Conservation (phyloP, 2,113 vertebrate genomes). For the Peromyscus polionotus region DNA sequence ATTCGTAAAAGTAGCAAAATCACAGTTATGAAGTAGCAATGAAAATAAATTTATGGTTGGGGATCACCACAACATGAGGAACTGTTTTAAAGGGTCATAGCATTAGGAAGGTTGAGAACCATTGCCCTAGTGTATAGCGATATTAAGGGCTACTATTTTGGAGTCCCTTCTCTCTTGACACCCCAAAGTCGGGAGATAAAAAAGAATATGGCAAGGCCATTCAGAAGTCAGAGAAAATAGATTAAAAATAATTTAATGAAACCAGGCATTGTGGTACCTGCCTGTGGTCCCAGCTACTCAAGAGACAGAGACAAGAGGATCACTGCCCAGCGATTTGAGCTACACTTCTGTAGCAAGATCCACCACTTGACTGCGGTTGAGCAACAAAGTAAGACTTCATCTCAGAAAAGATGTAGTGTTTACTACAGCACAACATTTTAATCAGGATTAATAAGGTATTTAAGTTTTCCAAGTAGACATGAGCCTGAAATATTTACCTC, state of each 20-base stretch:
- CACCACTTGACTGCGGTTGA: neutral
- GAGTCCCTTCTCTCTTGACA: neutral
- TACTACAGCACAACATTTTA: conserved; percentile 17
- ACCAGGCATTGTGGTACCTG: neutral
- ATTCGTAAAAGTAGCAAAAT: neutral
- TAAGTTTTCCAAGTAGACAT: conserved; percentile 18
- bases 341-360: neutral
- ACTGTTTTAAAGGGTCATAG: neutral
- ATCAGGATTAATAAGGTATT: neutral
- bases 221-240: conserved; percentile 5
- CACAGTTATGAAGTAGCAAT: neutral
- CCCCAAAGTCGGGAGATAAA: neutral
- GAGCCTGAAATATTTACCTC: conserved; percentile 32
- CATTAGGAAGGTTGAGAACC: neutral
- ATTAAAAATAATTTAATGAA: conserved; percentile 43
- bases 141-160: neutral
- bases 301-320: neutral
- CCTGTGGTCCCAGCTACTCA: neutral
- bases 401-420: neutral
- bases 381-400: neutral
- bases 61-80: neutral
- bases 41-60: neutral
- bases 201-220: conserved; percentile 4
- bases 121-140: neutral
- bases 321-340: neutral